Percentiles rank a stretch among this genome's conserved stretches.
Evolutionary conservation across 2,113 vertebrate genomes (phyloP).

Genomic region (Motacilla tschutschensis): DNA sequence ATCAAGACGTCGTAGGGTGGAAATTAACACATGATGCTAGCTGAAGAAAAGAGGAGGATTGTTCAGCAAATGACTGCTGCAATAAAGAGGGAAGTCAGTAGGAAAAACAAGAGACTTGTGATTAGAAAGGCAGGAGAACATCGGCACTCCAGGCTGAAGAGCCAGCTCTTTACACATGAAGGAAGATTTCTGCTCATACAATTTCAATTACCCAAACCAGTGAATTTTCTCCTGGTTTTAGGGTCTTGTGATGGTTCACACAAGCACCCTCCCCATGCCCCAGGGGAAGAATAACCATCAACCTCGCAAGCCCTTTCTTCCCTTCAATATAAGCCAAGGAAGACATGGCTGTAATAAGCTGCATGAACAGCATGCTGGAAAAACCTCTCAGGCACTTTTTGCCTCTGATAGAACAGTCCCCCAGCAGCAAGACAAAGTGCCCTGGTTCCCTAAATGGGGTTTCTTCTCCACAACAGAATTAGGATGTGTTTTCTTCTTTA

Average conservation of each 20-base stretch:
- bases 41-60: neutral
- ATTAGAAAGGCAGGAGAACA: neutral
- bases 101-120: neutral
- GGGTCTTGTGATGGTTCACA: neutral
- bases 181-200: neutral
- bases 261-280: neutral
- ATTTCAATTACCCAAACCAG: neutral
- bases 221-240: neutral
- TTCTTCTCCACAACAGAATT: neutral
- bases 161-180: neutral
- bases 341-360: neutral
- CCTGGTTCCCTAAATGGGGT: accelerated
- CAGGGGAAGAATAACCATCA: neutral
- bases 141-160: accelerated
- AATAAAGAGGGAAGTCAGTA: neutral
- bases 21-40: neutral
- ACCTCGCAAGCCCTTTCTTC: neutral
- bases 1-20: neutral
- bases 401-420: neutral
- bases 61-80: neutral
- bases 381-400: neutral
- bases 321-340: neutral
- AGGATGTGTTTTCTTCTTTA: neutral
- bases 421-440: neutral
- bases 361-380: neutral